Evolutionary conservation across 2,888 invertebrate genomes (phyloP).

Genomic region (Brachylomia viminalis): DNA sequence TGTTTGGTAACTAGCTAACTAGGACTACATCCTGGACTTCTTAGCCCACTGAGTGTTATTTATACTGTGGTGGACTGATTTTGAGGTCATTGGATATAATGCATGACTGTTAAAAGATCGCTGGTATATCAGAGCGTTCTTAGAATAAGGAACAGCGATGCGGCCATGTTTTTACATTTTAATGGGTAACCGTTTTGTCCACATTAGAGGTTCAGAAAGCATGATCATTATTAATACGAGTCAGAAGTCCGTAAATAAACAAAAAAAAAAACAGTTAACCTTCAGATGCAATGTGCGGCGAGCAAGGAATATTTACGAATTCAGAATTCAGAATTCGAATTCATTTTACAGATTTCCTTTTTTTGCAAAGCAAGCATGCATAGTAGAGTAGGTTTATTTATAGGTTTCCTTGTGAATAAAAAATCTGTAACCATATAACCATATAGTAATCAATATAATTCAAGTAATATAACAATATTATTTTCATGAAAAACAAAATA

Average conservation of each 20-base stretch:
- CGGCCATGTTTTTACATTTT: background rate
- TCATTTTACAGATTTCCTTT: too few species aligned
- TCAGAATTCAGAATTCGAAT: too few species aligned
- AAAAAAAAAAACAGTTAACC: too few species aligned
- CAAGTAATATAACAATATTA: too few species aligned
- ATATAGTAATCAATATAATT: too few species aligned
- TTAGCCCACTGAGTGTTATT: conserved; percentile 5
- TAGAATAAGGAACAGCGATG: background rate
- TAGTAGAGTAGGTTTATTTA: too few species aligned
- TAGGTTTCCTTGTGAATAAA: too few species aligned
- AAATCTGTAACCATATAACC: too few species aligned
- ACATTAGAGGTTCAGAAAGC: background rate
- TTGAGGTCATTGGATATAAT: conserved; percentile 35
- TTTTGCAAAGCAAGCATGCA: too few species aligned
- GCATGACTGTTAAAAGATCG: background rate
- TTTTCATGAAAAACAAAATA: too few species aligned
- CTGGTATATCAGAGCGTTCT: background rate
- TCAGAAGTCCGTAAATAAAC: background rate
- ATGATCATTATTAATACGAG: background rate
- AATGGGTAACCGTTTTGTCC: background rate
- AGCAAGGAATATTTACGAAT: too few species aligned
- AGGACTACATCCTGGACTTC: conserved; percentile 45
- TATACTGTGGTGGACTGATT: conserved; percentile 18
- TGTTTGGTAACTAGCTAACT: conserved; percentile 44
- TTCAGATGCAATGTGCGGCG: background rate